A percentile compares a stretch with the other conserved stretches of the same genome.
These are phyloP conservation scores for Papilio machaon DNA, from an alignment of 1,140 invertebrate genomes.

Conservation along the genomic window DNA sequence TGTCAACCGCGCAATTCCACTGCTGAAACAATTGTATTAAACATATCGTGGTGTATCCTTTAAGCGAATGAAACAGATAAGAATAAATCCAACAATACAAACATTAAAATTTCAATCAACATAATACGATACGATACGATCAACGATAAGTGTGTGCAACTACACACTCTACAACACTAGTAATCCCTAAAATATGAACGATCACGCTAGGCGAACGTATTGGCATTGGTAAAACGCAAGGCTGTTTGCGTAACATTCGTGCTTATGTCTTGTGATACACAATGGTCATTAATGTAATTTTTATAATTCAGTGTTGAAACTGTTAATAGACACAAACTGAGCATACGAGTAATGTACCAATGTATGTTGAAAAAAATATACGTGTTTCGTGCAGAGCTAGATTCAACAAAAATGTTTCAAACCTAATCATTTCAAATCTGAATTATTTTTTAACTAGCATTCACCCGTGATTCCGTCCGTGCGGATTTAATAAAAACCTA, in stretches of 20 bases:
- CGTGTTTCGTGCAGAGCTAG: not conserved
- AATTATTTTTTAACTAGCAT: no score
- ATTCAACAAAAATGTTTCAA: no score
- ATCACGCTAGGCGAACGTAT: constrained; percentile 27
- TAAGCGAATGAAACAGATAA: no score
- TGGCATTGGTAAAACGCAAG: constrained; percentile 41
- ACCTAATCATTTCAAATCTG: no score
- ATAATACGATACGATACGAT: no score
- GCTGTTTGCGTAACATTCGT: constrained; percentile 38
- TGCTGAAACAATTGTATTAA: no score
- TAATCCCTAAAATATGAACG: constrained; percentile 18
- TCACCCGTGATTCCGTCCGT: no score
- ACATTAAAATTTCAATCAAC: not conserved
- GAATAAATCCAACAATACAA: no score
- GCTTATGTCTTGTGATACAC: constrained; percentile 11
- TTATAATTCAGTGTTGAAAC: constrained; percentile 24
- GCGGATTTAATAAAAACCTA: no score
- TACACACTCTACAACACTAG: not conserved
- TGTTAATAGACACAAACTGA: not conserved
- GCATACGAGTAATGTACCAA: not conserved
- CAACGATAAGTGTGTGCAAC: not conserved
- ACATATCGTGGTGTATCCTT: no score
- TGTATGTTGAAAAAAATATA: not conserved
- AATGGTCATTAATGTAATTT: constrained; percentile 42
- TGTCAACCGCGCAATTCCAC: no score